Percentiles rank a stretch among this genome's conserved stretches.
Conservation (phyloP, 2,797 vertebrate genomes). For the Heteromormyrus szaboi region DNA sequence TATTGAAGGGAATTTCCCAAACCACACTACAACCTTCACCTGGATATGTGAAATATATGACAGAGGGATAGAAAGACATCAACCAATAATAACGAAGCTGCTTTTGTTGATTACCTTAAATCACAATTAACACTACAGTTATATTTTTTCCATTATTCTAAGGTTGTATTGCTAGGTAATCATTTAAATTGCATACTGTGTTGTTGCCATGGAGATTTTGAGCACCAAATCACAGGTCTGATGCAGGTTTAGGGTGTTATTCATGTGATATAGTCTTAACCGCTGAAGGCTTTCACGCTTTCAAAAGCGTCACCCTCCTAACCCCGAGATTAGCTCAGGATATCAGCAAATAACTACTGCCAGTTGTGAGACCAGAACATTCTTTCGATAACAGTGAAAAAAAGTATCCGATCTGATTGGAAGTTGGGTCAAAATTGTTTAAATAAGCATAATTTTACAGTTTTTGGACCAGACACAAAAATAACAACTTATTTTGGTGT, state of each 20-base stretch:
- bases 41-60: background rate
- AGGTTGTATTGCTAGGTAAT: background rate
- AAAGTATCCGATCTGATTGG: conserved; percentile 33
- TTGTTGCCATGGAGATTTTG: background rate
- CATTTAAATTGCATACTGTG: background rate
- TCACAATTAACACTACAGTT: background rate
- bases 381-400: conserved; percentile 40
- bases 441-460: conserved; percentile 43
- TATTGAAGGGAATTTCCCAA: conserved; percentile 8
- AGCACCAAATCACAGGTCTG: conserved; percentile 12
- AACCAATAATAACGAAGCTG: background rate
- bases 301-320: conserved; percentile 14
- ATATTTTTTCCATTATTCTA: background rate
- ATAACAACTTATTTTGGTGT: conserved; percentile 59
- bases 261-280: background rate
- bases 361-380: conserved; percentile 40
- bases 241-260: conserved; percentile 8
- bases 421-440: conserved; percentile 33
- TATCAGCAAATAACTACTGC: conserved; percentile 51
- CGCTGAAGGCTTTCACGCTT: background rate
- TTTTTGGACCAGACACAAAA: conserved; percentile 48
- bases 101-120: conserved; percentile 3
- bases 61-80: background rate
- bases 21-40: background rate
- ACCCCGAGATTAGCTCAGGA: conserved; percentile 37